A percentile compares a stretch with the other conserved stretches of the same genome.
These are phyloP conservation scores for Zosterops lateralis DNA, from an alignment of 2,113 vertebrate species.

Conservation along the genomic window DNA sequence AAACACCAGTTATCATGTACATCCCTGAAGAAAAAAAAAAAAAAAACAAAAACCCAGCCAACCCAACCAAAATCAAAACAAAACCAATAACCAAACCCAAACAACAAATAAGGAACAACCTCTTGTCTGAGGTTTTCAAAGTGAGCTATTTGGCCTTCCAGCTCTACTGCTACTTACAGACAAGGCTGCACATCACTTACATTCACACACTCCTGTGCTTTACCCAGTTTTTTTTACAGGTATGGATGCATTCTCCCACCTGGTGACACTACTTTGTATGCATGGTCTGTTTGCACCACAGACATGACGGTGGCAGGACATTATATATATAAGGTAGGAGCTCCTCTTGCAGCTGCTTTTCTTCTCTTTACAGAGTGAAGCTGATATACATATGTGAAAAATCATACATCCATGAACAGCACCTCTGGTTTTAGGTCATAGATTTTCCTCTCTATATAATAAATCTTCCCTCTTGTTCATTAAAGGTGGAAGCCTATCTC, in stretches of 20 bases:
- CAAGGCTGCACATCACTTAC: background rate
- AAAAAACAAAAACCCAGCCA: background rate
- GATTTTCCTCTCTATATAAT: background rate
- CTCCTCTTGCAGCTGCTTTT: background rate
- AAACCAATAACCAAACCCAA: background rate
- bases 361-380: background rate
- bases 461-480: background rate
- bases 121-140: background rate
- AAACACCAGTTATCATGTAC: background rate
- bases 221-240: rapidly evolving
- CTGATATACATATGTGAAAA: background rate
- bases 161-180: background rate
- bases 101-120: background rate
- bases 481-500: background rate
- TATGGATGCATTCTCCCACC: background rate
- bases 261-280: background rate
- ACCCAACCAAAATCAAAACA: background rate
- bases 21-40: background rate
- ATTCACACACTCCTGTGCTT: rapidly evolving
- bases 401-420: background rate
- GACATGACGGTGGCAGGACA: background rate
- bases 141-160: background rate
- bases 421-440: background rate
- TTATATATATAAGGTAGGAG: background rate
- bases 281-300: background rate